phyloP scores from a whole-genome alignment of 2,797 vertebrate genomes.

The Danio choprae region DNA sequence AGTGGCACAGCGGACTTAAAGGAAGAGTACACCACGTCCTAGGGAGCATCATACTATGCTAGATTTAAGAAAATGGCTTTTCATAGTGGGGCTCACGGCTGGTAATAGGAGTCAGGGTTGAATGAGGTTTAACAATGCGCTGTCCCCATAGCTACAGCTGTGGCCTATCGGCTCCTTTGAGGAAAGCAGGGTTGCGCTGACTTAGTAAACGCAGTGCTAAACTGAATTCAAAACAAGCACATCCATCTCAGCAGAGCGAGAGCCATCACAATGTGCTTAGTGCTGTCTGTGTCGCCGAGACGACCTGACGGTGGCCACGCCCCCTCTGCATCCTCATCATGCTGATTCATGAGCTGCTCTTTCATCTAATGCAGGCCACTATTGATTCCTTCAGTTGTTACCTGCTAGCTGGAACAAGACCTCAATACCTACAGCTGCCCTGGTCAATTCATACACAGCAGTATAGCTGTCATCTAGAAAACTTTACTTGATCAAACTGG shows the following conservation, averaged over 20 bases:
- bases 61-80: conserved; percentile 44
- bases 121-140: conserved; percentile 22
- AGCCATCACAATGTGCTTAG: conserved; percentile 35
- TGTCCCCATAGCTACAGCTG: conserved; percentile 49
- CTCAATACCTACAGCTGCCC: conserved; percentile 14
- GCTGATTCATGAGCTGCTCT: conserved; percentile 51
- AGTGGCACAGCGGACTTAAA: conserved; percentile 51
- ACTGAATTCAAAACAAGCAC: conserved; percentile 55
- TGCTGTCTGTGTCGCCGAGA: conserved; percentile 5
- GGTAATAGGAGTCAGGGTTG: conserved; percentile 29
- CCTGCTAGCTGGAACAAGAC: conserved; percentile 28
- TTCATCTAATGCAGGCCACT: conserved; percentile 2
- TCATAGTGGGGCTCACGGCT: conserved; percentile 9
- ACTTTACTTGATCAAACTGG: too few relatives aligned
- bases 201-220: conserved; percentile 52
- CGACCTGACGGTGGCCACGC: conserved; percentile 28
- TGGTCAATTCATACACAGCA: background rate
- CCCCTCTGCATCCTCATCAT: conserved; percentile 46
- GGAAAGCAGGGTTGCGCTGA: conserved; percentile 60
- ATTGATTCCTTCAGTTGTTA: conserved; percentile 24
- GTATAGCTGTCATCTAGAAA: background rate
- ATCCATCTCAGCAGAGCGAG: conserved; percentile 34
- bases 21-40: conserved; percentile 50
- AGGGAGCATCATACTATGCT: conserved; percentile 32
- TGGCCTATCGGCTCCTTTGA: conserved; percentile 53